These are phyloP conservation scores for Drosophila willistoni DNA, from an alignment of 1,140 invertebrate genomes.

Conservation along the genomic window DNA sequence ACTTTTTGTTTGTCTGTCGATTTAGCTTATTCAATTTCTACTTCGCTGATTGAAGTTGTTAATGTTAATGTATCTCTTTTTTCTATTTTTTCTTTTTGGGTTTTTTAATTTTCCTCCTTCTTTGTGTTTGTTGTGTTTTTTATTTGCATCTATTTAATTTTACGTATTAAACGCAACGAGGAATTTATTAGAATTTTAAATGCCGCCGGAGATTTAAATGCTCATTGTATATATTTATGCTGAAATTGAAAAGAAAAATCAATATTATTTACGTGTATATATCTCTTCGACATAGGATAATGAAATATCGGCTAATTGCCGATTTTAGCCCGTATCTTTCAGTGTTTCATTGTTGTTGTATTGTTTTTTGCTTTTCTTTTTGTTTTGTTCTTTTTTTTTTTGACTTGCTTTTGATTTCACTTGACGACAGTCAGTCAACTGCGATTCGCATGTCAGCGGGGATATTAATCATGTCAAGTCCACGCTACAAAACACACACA, in stretches of 20 bases:
- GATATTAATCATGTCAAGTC: conserved; percentile 79
- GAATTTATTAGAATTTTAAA: conserved; percentile 58
- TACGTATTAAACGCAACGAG: conserved; percentile 24
- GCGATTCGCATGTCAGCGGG: conserved; percentile 73
- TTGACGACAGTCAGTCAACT: conserved; percentile 75
- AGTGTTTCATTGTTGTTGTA: conserved; percentile 28
- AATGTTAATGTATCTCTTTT: conserved; percentile 64
- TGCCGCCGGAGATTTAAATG: conserved; percentile 39
- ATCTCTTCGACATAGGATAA: background rate
- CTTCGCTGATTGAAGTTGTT: conserved; percentile 53
- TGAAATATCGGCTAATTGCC: too few species aligned
- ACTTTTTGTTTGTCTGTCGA: conserved; percentile 38
- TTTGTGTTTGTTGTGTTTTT: conserved; percentile 15
- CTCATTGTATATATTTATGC: conserved; percentile 17
- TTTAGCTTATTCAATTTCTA: conserved; percentile 55
- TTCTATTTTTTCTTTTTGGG: conserved; percentile 31
- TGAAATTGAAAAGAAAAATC: background rate
- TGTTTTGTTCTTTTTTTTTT: conserved; percentile 27
- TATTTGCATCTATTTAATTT: conserved; percentile 44
- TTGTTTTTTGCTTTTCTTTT: background rate
- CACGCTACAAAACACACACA: conserved; percentile 53
- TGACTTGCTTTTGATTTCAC: conserved; percentile 74
- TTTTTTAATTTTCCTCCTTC: conserved; percentile 29
- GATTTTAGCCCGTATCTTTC: background rate
- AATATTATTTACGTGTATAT: background rate